Percentiles rank a stretch among this genome's conserved stretches.
Evolutionary conservation across 1,140 invertebrate genomes (phyloP).

Genomic region (Tachypleus tridentatus): DNA sequence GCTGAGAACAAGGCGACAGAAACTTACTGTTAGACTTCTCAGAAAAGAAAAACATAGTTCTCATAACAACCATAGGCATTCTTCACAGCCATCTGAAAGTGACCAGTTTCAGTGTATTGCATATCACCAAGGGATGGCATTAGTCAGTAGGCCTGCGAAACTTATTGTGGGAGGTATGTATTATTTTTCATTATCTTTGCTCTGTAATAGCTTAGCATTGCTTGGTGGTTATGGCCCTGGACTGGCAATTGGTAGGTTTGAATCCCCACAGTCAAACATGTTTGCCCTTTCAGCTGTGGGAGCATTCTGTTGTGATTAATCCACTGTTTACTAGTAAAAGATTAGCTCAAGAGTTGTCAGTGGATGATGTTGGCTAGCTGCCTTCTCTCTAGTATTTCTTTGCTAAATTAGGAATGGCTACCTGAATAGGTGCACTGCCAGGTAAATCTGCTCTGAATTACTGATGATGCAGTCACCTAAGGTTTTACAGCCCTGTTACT

Average conservation of each 20-base stretch:
- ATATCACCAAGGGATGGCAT: constrained; percentile 9
- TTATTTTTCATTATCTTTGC: not conserved
- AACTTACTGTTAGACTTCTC: constrained; percentile 8
- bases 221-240: not conserved
- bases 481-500: too few species aligned
- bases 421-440: too few species aligned
- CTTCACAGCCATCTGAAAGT: not conserved
- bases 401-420: too few species aligned
- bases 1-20: constrained; percentile 8
- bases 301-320: not conserved
- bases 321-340: not conserved
- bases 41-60: constrained; percentile 10
- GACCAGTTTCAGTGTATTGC: constrained; percentile 22
- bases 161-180: constrained; percentile 20
- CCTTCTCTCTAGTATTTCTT: too few species aligned
- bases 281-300: not conserved
- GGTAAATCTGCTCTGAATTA: too few species aligned
- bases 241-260: not conserved
- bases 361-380: too few species aligned
- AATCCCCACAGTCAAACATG: not conserved
- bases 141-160: constrained; percentile 24
- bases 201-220: not conserved
- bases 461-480: too few species aligned
- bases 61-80: not conserved
- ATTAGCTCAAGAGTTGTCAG: not conserved